These are phyloP conservation scores for Stichodactyla helianthus DNA, from an alignment of 64 coral and sea anemone genomes.

Conservation along the genomic window DNA sequence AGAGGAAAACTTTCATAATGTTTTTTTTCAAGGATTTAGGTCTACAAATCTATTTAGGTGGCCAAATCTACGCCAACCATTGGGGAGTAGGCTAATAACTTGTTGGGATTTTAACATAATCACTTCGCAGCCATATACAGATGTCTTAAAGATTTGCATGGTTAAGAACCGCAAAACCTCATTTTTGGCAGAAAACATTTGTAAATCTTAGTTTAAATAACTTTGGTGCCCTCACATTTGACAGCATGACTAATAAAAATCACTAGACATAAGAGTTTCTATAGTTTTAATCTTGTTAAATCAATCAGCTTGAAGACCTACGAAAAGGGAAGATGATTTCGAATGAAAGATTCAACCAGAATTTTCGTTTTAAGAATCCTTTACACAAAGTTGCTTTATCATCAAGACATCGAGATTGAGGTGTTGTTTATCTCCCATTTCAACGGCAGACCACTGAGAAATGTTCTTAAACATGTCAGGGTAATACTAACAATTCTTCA, in stretches of 20 bases:
- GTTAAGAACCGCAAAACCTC: not conserved
- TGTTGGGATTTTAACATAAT: not conserved
- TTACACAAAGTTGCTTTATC: constrained; percentile 7
- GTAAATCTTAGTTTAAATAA: constrained; percentile 6
- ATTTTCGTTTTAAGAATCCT: constrained; percentile 11
- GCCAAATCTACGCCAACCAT: not conserved
- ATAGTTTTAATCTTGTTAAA: not conserved
- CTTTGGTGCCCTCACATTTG: not conserved
- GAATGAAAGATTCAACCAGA: not conserved
- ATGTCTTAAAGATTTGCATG: not conserved
- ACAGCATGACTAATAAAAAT: not conserved
- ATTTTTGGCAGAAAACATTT: not conserved
- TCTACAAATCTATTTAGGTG: too few relatives aligned
- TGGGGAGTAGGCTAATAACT: too few relatives aligned
- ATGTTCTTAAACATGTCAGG: not conserved
- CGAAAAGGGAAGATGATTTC: not conserved
- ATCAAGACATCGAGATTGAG: not conserved
- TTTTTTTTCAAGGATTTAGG: too few relatives aligned
- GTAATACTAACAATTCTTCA: not conserved
- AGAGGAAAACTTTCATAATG: too few relatives aligned
- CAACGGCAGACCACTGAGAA: not conserved
- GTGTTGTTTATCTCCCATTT: not conserved
- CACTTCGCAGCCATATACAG: not conserved
- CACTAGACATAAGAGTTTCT: not conserved
- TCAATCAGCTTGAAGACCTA: not conserved